Evolutionary conservation across 2,797 vertebrate species (phyloP), one percentile per base, ranked within the genome.

Genomic region (Arnoldichthys spilopterus): DNA sequence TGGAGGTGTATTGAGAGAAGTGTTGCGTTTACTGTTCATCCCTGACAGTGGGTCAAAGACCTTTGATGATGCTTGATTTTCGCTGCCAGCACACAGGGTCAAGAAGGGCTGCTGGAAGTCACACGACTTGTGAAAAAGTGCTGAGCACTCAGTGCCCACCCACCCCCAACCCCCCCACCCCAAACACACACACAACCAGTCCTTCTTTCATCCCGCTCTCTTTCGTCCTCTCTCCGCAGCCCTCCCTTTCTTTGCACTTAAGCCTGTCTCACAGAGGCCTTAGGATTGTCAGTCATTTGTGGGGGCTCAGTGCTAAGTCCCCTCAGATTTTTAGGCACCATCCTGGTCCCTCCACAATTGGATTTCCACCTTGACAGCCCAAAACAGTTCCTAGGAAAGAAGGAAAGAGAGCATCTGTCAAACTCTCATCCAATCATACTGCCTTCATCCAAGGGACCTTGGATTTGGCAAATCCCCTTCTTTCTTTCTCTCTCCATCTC

Each of bases 391-490:
- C 30, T 20, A 16, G 71, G 67, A 28, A 67, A 75, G 72, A 85
- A 85, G 86, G 82, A 76, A 85, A 82, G 80, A 83, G 79, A 76
- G 78, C n/a, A 72, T 79, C 87, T 89, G 85, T 90, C 87, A 91
- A 84, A 82, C 72, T 79, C 43, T 58, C 81, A 74, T 67, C 77
- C 13, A 61, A 83, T 82, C 69, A 70, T 67, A 37, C 34, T 74
- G 47, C 24, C 69, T 51, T 53, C 70, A 43, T 84, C 83, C 80
- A 68, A 86, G 87, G 77, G 74, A 77, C 74, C 71, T 86, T 71
- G 72, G 66, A 78, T 90, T 91, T 16, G 59, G 83, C 85, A 86
- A 88, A 89, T 89, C 84, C 75, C 47, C 64, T 62, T 51, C 59
- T n/a, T 18, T n/a, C 20, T 34, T 15, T 28, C 26, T 56, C 34